Evolutionary conservation across 2,113 vertebrate genomes (phyloP).

Genomic region (Caranx ignobilis): DNA sequence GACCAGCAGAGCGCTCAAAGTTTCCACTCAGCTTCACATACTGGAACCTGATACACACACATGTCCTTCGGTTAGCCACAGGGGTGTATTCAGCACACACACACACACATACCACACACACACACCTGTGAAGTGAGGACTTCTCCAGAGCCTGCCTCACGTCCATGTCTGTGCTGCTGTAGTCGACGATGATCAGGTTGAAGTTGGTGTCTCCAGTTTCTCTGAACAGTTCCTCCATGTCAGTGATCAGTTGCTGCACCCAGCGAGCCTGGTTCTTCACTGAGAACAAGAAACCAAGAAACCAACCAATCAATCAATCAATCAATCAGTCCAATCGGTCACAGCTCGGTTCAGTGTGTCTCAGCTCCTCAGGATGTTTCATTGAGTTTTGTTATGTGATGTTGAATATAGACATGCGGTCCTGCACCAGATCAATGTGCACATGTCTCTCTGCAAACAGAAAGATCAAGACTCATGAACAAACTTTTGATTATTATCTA

Average conservation of each 20-base stretch:
- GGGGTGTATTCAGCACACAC: background rate
- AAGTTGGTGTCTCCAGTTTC: slow-evolving; percentile 88
- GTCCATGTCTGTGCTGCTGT: slow-evolving; percentile 93
- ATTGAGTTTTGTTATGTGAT: background rate
- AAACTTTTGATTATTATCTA: too few relatives aligned
- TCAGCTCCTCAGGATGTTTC: background rate
- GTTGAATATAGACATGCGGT: background rate
- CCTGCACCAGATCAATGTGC: too few relatives aligned
- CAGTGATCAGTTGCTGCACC: slow-evolving; percentile 92
- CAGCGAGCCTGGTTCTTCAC: slow-evolving; percentile 98
- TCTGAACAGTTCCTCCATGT: slow-evolving; percentile 90
- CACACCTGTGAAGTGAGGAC: slow-evolving; percentile 88
- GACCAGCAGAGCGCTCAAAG: slow-evolving; percentile 94
- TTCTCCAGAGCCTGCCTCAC: slow-evolving; percentile 87
- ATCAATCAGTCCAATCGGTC: too few relatives aligned
- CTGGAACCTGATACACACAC: slow-evolving; percentile 83
- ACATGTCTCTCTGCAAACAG: too few relatives aligned
- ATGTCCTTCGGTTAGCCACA: background rate
- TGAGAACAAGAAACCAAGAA: slow-evolving; percentile 60
- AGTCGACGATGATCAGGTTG: slow-evolving; percentile 92
- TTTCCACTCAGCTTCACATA: slow-evolving; percentile 90
- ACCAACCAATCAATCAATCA: background rate
- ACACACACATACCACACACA: background rate
- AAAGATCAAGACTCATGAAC: too few relatives aligned
- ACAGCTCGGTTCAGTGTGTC: too few relatives aligned